Evolutionary conservation across 2,113 vertebrate genomes (phyloP).

Genomic region (Nettapus auritus): DNA sequence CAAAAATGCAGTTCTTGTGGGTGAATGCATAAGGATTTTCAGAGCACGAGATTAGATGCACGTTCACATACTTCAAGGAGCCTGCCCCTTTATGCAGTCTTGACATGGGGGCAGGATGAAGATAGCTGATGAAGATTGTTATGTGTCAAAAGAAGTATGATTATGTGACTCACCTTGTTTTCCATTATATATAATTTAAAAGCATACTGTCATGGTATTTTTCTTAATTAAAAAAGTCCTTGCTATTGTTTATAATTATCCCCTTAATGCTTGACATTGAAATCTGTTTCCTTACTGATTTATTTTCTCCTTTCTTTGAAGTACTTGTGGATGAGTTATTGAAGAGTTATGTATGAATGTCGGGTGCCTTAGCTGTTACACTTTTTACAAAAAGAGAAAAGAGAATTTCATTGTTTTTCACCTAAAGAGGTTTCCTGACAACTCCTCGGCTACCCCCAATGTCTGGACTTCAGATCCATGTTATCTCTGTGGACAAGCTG

Average conservation of each 20-base stretch:
- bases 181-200: conserved; percentile 73
- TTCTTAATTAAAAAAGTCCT: conserved; percentile 71
- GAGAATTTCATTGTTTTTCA: neutral
- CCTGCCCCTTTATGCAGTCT: conserved; percentile 33
- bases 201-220: conserved; percentile 69
- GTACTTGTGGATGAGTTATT: conserved; percentile 16
- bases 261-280: conserved; percentile 66
- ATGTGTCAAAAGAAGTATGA: conserved; percentile 71
- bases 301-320: conserved; percentile 54
- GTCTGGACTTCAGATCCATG: neutral
- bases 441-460: rapidly evolving
- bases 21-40: conserved; percentile 8
- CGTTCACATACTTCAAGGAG: neutral
- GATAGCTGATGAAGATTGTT: conserved; percentile 60
- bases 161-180: conserved; percentile 75
- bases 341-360: neutral
- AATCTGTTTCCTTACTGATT: conserved; percentile 56
- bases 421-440: neutral
- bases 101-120: conserved; percentile 69
- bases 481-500: neutral
- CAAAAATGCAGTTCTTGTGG: conserved; percentile 1
- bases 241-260: conserved; percentile 73
- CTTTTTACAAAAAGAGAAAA: neutral
- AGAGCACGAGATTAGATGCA: neutral
- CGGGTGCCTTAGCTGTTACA: neutral